Evolutionary conservation across 2,113 vertebrate species (phyloP).

Genomic region (Ammodytes dubius): DNA sequence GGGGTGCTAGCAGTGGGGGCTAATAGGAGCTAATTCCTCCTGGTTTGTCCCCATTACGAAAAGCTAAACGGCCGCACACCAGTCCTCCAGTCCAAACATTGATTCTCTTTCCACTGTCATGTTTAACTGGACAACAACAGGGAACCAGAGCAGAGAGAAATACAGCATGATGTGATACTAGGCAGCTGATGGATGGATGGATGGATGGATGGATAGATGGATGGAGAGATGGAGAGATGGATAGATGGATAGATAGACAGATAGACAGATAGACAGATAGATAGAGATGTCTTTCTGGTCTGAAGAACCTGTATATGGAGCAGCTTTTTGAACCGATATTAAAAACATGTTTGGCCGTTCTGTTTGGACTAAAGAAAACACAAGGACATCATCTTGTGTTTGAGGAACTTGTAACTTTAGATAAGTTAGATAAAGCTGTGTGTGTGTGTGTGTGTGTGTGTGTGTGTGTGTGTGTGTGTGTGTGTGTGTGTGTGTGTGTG

Average conservation of each 20-base stretch:
- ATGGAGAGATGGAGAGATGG: not conserved
- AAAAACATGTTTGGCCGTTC: too few relatives aligned
- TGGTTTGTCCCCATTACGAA: constrained; percentile 49
- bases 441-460: constrained; percentile 39
- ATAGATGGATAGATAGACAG: constrained; percentile 5
- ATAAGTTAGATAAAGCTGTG: too few relatives aligned
- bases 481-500: constrained; percentile 33
- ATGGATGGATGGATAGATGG: not conserved
- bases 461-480: constrained; percentile 32
- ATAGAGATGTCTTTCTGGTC: too few relatives aligned
- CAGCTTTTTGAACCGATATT: too few relatives aligned
- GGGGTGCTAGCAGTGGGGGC: constrained; percentile 11
- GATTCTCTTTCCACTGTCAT: constrained; percentile 19
- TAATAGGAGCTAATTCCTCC: constrained; percentile 51
- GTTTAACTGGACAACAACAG: constrained; percentile 3
- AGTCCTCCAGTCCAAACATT: constrained; percentile 49
- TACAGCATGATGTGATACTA: not conserved
- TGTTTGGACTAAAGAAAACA: not conserved
- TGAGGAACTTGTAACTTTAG: too few relatives aligned
- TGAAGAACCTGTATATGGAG: too few relatives aligned
- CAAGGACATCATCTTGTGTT: constrained; percentile 47
- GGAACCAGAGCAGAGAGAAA: not conserved
- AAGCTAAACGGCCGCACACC: constrained; percentile 43
- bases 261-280: too few relatives aligned
- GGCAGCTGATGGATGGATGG: too few relatives aligned